phyloP scores from a whole-genome alignment of 1,140 invertebrate genomes.

The Leptoteleia sp. region DNA sequence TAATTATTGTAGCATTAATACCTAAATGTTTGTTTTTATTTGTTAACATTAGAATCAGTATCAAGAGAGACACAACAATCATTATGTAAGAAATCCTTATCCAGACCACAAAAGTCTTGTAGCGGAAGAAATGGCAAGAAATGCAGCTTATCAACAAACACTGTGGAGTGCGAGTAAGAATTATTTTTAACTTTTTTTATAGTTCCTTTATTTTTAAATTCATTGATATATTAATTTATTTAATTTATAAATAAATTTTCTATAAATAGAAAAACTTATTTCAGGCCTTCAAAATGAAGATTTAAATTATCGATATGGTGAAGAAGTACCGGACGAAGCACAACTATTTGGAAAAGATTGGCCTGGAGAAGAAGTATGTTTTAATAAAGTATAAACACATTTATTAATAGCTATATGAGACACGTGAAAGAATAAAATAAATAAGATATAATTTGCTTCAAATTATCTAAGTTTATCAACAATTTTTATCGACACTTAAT shows the following conservation, averaged over 20 bases:
- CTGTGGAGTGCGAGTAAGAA: constrained; percentile 46
- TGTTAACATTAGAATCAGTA: constrained; percentile 46
- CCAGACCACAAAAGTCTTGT: constrained; percentile 47
- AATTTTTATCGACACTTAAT: too few species aligned
- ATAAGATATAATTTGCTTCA: too few species aligned
- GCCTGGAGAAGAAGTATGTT: constrained; percentile 58
- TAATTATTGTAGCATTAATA: too few species aligned
- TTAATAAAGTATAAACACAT: too few species aligned
- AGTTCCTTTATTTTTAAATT: too few species aligned
- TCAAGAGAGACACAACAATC: constrained; percentile 39
- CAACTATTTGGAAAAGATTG: constrained; percentile 66
- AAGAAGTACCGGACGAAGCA: constrained; percentile 55
- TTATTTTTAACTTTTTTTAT: background rate
- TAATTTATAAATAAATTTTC: background rate
- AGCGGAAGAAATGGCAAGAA: constrained; percentile 54
- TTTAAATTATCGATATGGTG: constrained; percentile 47
- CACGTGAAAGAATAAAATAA: too few species aligned
- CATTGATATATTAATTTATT: too few species aligned
- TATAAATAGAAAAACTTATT: background rate
- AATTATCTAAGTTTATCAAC: too few species aligned
- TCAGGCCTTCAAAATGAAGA: constrained; percentile 35
- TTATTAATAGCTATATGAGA: too few species aligned
- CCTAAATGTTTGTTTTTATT: too few species aligned
- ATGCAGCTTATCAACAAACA: constrained; percentile 49
- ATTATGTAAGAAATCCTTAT: constrained; percentile 34